Evolutionary conservation across 92 coral and sea anemone genomes (phyloP), one percentile per base, ranked within the genome.

Genomic region (Palythoa grandis): DNA sequence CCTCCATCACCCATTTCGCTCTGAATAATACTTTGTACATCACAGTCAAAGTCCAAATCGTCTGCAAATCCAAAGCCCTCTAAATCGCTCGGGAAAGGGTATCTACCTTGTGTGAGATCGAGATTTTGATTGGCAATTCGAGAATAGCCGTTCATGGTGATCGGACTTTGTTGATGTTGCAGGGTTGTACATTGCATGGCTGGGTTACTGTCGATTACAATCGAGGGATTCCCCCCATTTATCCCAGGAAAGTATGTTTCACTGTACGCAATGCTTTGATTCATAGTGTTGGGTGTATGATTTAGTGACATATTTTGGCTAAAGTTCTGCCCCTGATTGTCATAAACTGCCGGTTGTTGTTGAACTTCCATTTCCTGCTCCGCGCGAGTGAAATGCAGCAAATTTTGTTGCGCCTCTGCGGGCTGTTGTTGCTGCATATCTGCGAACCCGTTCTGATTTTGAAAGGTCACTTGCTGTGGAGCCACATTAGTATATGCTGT

Each of bases 1-100:
- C 93, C 94, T 16, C 98, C 99, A 88, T 97, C 99, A 40, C 98
- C 95, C 87, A 96, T 94, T 61, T 97, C 99, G 52, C 87, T 91
- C 35, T 92, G 92, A 39, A 97, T 92, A 7, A 97, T 94, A 5
- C 93, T 87, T 65, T 97, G 98, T 39, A 97, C 94, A 85, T 97
- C 99, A 85, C 99, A 97, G 48, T 95, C 95, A 14, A 97, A 76
- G 25, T 87, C 98, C 1, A 92, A 91, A 65, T 92, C 86, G 54
- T 94, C 92, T 14, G 91, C 89, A 72, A 80, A n/a, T 23, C 58
- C 98, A 43, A 97, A 92, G 29, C 87, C 90, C 54, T 94, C 97
- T 12, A 96, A 79, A 89, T 97, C 99, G 76, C 95, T 94, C 0
- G 98, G 98, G 76, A 94, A 92, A 70, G 91, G 87, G 53, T 94